Conservation (phyloP, 2,888 invertebrate genomes). For the Synergus itoensis region DNA sequence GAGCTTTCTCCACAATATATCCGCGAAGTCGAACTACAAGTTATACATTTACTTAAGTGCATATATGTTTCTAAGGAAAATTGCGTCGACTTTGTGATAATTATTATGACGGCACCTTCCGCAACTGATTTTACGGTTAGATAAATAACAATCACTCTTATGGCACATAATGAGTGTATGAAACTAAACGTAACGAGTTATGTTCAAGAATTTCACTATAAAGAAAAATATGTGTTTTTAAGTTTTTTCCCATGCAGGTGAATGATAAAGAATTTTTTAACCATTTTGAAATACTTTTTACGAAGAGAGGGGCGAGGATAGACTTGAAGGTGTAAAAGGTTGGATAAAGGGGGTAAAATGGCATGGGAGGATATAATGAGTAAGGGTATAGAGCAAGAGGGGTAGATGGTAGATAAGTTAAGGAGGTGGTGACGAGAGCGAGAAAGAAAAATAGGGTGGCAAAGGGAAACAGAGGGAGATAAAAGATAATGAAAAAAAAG, state of each 20-base stretch:
- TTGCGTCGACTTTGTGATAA: conserved; percentile 14
- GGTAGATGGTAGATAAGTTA: too few species aligned
- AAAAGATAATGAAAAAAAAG: too few species aligned
- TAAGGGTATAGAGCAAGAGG: too few species aligned
- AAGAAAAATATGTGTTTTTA: background rate
- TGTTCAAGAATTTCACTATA: background rate
- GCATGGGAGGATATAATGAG: too few species aligned
- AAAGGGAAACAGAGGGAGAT: too few species aligned
- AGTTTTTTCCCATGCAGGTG: background rate
- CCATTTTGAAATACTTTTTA: background rate
- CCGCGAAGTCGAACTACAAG: background rate
- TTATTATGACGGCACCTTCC: background rate
- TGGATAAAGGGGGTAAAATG: too few species aligned
- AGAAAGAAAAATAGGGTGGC: too few species aligned
- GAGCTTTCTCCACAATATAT: conserved; percentile 22
- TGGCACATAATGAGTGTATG: background rate
- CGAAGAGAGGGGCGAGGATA: too few species aligned
- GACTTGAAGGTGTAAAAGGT: too few species aligned
- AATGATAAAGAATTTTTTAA: background rate
- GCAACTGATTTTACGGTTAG: conserved; percentile 24
- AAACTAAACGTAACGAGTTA: background rate
- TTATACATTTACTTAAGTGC: background rate
- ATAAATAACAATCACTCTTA: conserved; percentile 16
- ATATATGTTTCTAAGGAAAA: conserved; percentile 7
- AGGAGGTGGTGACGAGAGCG: too few species aligned